A percentile compares a stretch with the other conserved stretches of the same genome.
Conservation (phyloP, 2,113 vertebrate species). For the Typhlomys cinereus region DNA sequence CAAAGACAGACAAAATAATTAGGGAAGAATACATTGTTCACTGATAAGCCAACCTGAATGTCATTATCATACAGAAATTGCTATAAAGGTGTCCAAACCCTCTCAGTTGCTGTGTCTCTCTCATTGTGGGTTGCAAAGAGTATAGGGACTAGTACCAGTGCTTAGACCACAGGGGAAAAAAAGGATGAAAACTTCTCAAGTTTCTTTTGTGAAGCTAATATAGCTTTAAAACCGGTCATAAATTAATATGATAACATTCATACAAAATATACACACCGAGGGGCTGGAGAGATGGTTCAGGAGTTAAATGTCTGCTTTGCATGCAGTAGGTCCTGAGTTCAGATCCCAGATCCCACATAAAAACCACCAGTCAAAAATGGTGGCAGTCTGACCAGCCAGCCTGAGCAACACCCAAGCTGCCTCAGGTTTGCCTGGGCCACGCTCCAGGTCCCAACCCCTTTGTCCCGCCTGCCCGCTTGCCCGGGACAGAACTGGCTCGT, state of each 20-base stretch:
- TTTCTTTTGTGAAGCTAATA: slow-evolving; percentile 25
- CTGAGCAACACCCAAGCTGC: no score
- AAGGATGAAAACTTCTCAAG: slow-evolving; percentile 2
- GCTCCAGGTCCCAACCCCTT: no score
- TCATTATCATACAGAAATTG: not conserved
- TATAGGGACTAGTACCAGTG: not conserved
- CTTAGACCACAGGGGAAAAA: not conserved
- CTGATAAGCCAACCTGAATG: not conserved
- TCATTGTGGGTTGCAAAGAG: not conserved
- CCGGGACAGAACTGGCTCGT: no score
- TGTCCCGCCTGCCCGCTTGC: no score
- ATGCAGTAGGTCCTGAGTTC: no score
- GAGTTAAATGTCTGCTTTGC: no score
- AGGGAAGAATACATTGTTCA: slow-evolving; percentile 15
- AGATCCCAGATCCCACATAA: slow-evolving; percentile 49
- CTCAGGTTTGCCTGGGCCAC: no score
- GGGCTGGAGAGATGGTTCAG: no score
- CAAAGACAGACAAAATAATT: slow-evolving; percentile 31
- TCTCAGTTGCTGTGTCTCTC: slow-evolving; percentile 21
- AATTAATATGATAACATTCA: slow-evolving; percentile 34
- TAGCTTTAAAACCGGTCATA: slow-evolving; percentile 36
- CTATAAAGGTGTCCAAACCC: not conserved
- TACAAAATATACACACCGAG: slow-evolving; percentile 15
- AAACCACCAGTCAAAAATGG: no score
- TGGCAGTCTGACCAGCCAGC: no score